Base-by-base conservation (phyloP, 2,797 vertebrate species). In the Hipposideros larvatus region DNA sequence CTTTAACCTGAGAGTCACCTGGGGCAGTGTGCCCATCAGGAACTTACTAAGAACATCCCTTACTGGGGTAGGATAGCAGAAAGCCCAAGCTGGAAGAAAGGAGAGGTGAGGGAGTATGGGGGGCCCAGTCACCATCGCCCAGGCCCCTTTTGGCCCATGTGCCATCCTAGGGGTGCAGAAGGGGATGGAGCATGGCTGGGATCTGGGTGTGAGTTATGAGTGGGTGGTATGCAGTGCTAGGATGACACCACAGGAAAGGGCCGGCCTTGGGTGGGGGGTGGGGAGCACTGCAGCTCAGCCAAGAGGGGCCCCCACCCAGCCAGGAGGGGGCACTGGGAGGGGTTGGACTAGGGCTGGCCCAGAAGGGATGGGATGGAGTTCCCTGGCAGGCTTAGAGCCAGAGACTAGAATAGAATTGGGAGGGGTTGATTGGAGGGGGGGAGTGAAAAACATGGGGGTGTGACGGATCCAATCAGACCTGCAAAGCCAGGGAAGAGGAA, bases 221-320 rank as follows among this genome's bases (percentile, higher is more conserved):
- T 78, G 83, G 55, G 82, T 46, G 75, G 75, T 31, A 19, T 1
- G 0, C 2, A 0, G 63, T 0, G 16, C 37, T 70, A 28, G 41
- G 91, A 94, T 43, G 74, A 97, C 90, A 95, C 77, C 41, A 68
- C 87, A 89, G 96, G 96, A 96, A 92, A 95, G 92, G 95, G 92
- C 65, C 94, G 96, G 94, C 85, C 88, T 92, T 90, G 71, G 75
- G 19, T 92, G 2, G 87, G 22, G 9, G 48, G 53, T 13, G 63
- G 89, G 77, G 77, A 70, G 53, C 11, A 43, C 88, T 77, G 92
- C 75, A 55, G 78, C 83, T 95, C 75, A 70, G 75, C 93, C 41
- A 63, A 70, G 66, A 82, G 34, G 43, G 86, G 77, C 57, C 68
- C 74, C 80, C 73, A 91, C 90, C 74, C 66, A 79, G 59, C 73